These are phyloP conservation scores for Pelecanoides urinatrix DNA, from an alignment of 2,113 vertebrate genomes.

Conservation along the genomic window DNA sequence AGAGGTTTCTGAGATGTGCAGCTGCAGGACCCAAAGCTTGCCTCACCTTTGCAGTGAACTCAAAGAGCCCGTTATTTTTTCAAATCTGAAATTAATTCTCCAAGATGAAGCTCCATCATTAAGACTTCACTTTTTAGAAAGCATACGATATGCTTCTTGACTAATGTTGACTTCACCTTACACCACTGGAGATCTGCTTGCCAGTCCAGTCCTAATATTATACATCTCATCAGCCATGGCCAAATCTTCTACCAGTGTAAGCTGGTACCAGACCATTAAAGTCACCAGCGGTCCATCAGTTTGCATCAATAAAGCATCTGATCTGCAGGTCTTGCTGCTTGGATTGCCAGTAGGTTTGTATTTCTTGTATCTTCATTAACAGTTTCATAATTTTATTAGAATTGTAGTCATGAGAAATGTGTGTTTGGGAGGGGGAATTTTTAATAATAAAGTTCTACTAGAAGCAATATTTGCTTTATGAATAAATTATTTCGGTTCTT, in stretches of 20 bases:
- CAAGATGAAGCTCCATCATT: neutral
- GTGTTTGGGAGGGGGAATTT: neutral
- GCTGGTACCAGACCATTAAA: neutral
- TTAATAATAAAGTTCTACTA: neutral
- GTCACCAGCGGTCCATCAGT: neutral
- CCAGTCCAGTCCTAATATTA: neutral
- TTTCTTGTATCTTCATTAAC: neutral
- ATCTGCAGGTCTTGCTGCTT: neutral
- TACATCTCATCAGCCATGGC: neutral
- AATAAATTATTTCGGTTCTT: neutral
- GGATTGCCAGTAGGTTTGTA: neutral
- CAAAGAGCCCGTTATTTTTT: neutral
- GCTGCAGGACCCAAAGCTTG: neutral
- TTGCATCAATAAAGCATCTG: neutral
- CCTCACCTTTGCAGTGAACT: neutral
- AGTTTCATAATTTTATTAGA: neutral
- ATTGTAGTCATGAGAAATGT: neutral
- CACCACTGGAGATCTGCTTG: neutral
- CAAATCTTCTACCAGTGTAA: neutral
- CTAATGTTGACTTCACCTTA: neutral
- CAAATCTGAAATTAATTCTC: neutral
- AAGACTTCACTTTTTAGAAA: neutral
- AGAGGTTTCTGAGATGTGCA: neutral
- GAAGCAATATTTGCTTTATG: neutral
- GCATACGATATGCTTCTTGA: neutral